Percentiles rank a stretch among this genome's conserved stretches.
phyloP scores from a whole-genome alignment of 2,888 invertebrate genomes.

The Polietes domitor region DNA sequence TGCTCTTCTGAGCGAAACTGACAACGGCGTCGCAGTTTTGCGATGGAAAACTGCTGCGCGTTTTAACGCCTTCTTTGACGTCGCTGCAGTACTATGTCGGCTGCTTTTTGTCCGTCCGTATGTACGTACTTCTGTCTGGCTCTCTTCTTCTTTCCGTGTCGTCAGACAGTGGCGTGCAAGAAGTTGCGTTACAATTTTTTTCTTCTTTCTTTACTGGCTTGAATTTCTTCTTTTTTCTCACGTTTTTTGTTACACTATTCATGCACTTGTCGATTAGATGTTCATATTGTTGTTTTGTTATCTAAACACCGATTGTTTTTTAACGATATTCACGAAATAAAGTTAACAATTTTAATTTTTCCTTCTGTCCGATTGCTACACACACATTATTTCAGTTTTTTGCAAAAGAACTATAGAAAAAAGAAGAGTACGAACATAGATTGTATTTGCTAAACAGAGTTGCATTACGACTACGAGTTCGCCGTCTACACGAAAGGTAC shows the following conservation, averaged over 20 bases:
- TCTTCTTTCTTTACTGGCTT: constrained; percentile 9
- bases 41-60: constrained; percentile 41
- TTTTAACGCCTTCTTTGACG: constrained; percentile 53
- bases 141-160: constrained; percentile 39
- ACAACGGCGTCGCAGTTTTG: constrained; percentile 43
- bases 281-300: constrained; percentile 31
- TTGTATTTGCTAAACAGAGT: constrained; percentile 27
- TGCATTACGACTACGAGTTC: constrained; percentile 16
- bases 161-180: constrained; percentile 50
- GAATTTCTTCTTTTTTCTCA: background rate
- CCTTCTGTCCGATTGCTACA: constrained; percentile 63
- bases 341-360: constrained; percentile 40
- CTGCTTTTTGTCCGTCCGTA: constrained; percentile 14
- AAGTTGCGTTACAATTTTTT: constrained; percentile 41
- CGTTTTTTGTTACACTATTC: background rate
- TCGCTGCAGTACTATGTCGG: constrained; percentile 36
- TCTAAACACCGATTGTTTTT: background rate
- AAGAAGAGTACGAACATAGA: constrained; percentile 62
- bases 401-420: constrained; percentile 66
- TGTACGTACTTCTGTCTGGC: constrained; percentile 13
- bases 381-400: constrained; percentile 63
- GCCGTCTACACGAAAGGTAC: background rate
- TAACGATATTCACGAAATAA: background rate
- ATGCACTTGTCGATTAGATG: constrained; percentile 17
- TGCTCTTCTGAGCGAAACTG: constrained; percentile 53